Conservation (phyloP, 2,888 invertebrate species). For the Clunio marinus region DNA sequence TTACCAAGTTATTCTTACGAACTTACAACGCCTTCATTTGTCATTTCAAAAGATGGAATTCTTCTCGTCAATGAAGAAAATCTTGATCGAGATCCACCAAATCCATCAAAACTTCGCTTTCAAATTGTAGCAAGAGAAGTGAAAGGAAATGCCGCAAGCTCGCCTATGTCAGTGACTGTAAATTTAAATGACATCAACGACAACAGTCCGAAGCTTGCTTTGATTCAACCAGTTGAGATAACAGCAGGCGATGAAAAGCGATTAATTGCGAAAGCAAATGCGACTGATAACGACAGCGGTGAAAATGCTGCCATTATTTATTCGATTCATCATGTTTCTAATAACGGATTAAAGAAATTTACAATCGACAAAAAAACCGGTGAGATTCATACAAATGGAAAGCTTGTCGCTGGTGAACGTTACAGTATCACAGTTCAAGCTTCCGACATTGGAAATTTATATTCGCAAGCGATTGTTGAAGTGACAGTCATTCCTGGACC, state of each 20-base stretch:
- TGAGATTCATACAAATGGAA: constrained; percentile 71
- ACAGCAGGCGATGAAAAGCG: constrained; percentile 71
- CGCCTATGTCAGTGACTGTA: constrained; percentile 74
- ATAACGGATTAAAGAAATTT: constrained; percentile 83
- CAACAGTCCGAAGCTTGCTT: constrained; percentile 76
- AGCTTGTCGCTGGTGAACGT: constrained; percentile 79
- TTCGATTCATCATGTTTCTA: constrained; percentile 85
- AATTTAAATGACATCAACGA: constrained; percentile 78
- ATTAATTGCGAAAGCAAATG: constrained; percentile 65
- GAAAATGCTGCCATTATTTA: constrained; percentile 77
- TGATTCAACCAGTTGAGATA: constrained; percentile 73
- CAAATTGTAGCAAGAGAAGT: constrained; percentile 84
- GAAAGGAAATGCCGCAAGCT: constrained; percentile 72
- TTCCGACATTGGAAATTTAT: constrained; percentile 72
- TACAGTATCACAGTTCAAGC: constrained; percentile 85
- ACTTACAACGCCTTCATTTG: constrained; percentile 77
- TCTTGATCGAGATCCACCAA: constrained; percentile 82
- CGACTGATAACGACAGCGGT: constrained; percentile 80
- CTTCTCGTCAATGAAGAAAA: constrained; percentile 77
- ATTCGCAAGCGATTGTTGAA: constrained; percentile 81
- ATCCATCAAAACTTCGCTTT: constrained; percentile 76
- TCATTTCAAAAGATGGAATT: constrained; percentile 67
- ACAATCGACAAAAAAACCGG: constrained; percentile 76
- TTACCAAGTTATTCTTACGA: constrained; percentile 78
- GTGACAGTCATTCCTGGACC: constrained; percentile 78